Conservation (phyloP, 2,888 invertebrate genomes). For the Scaptomyza reducta region DNA sequence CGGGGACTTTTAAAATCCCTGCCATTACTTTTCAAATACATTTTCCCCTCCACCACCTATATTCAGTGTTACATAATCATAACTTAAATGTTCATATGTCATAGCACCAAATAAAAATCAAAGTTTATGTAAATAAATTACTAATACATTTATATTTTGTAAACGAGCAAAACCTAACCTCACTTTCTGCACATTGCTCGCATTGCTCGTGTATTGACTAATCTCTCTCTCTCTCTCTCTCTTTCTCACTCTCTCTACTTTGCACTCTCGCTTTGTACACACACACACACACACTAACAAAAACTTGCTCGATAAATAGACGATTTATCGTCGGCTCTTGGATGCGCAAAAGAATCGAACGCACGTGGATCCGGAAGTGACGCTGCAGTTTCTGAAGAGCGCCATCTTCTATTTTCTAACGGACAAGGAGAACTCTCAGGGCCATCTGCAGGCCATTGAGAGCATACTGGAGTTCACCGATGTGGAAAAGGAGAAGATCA, state of each 20-base stretch:
- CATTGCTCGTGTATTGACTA: constrained; percentile 40
- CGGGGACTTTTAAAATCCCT: too few relatives aligned
- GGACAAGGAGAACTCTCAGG: constrained; percentile 94
- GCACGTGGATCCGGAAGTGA: constrained; percentile 94
- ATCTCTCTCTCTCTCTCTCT: constrained; percentile 27
- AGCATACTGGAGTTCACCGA: constrained; percentile 95
- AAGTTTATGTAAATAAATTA: constrained; percentile 58
- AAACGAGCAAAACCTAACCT: constrained; percentile 45
- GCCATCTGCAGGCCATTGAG: constrained; percentile 94
- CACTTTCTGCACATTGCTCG: constrained; percentile 13
- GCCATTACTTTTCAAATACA: too few relatives aligned
- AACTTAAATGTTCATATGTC: constrained; percentile 69
- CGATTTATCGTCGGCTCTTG: constrained; percentile 93
- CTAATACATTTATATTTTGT: constrained; percentile 20
- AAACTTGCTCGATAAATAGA: constrained; percentile 85
- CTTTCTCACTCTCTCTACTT: constrained; percentile 1
- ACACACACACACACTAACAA: constrained; percentile 14
- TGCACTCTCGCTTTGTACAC: constrained; percentile 49
- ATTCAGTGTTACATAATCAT: constrained; percentile 60
- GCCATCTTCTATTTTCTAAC: constrained; percentile 96
- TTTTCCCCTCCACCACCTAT: constrained; percentile 18
- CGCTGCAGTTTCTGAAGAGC: constrained; percentile 95
- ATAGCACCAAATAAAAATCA: constrained; percentile 58
- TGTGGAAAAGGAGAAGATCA: constrained; percentile 91
- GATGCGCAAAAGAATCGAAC: constrained; percentile 90